Conservation (phyloP, 2,113 vertebrate genomes). For the Phyllostomus hastatus region DNA sequence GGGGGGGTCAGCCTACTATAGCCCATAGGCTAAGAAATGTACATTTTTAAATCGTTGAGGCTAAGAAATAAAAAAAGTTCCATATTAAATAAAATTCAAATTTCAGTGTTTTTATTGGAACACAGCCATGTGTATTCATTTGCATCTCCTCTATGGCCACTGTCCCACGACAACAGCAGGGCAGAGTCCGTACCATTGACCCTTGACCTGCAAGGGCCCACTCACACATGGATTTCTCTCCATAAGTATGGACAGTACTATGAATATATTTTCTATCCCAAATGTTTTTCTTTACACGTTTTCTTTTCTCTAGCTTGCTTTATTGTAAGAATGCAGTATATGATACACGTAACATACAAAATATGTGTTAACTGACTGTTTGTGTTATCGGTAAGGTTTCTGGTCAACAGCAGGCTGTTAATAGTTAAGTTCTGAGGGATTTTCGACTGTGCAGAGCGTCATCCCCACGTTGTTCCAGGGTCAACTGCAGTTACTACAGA, state of each 20-base stretch:
- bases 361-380: background rate
- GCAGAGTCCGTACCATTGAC: background rate
- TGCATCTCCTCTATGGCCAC: background rate
- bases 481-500: background rate
- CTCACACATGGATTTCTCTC: background rate
- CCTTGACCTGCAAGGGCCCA: background rate
- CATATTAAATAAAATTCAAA: background rate
- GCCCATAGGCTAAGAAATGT: background rate
- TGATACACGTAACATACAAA: background rate
- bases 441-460: background rate
- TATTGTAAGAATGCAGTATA: background rate
- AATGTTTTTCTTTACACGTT: background rate
- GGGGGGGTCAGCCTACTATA: background rate
- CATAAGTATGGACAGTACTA: background rate
- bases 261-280: background rate
- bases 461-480: background rate
- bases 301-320: background rate
- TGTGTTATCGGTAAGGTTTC: background rate
- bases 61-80: background rate
- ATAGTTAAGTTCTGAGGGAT: background rate
- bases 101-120: background rate
- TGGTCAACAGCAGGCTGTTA: background rate
- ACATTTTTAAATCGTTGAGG: background rate
- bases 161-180: background rate
- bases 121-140: background rate